These are phyloP conservation scores for Nothocercus nigrocapillus DNA, from an alignment of 2,113 vertebrate species.

Conservation along the genomic window DNA sequence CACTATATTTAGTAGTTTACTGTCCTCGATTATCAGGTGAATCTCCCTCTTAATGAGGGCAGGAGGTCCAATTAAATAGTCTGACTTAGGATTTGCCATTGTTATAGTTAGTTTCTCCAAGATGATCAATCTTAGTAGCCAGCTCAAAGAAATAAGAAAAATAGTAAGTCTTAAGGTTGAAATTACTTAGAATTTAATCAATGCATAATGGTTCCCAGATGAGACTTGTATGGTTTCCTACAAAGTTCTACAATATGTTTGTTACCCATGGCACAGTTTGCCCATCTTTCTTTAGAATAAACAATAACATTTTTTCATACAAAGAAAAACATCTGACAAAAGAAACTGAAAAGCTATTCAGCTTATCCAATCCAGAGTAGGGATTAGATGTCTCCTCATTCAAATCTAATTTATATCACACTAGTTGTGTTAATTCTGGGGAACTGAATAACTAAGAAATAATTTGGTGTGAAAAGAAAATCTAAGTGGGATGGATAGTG, in stretches of 20 bases:
- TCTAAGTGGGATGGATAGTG: not conserved
- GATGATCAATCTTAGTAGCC: slow-evolving; percentile 47
- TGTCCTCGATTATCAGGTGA: not conserved
- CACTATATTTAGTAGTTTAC: not conserved
- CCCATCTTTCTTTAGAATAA: not conserved
- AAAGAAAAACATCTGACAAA: not conserved
- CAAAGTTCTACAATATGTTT: not conserved
- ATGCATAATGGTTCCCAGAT: slow-evolving; percentile 20
- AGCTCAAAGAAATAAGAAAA: slow-evolving; percentile 36
- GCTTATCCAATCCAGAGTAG: not conserved
- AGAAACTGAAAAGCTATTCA: not conserved
- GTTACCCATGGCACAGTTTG: not conserved
- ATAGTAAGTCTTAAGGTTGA: slow-evolving; percentile 18
- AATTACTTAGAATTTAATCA: slow-evolving; percentile 57
- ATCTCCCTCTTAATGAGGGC: slow-evolving; percentile 32
- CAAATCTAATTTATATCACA: not conserved
- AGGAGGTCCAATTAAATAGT: slow-evolving; percentile 37
- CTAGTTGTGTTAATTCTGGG: not conserved
- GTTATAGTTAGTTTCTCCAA: slow-evolving; percentile 40
- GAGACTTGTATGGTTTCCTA: not conserved
- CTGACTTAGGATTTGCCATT: slow-evolving; percentile 35
- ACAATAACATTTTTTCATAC: not conserved
- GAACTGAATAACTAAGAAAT: not conserved
- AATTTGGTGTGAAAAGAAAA: not conserved
- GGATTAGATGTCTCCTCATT: not conserved